Evolutionary conservation across 1,140 invertebrate species (phyloP), one percentile per base, ranked within the genome.

Genomic region (Campoletis sonorensis): DNA sequence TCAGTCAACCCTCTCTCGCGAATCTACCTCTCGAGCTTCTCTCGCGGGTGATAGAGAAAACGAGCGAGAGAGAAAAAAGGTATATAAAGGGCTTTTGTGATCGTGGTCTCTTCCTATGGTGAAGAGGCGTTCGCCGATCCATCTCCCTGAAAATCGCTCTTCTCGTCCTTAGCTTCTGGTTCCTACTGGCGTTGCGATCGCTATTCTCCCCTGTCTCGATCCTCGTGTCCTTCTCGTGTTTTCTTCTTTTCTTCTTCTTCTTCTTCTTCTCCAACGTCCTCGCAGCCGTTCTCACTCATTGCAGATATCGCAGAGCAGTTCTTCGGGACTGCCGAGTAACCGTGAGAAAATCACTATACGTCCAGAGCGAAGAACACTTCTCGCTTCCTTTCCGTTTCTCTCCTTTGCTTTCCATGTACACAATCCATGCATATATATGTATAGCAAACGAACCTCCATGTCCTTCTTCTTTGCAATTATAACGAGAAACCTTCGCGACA

Each of bases 1-100:
- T 89, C 88, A 89, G 88, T 89, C 88, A 89, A 88, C 87, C 87
- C 87, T 86, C 83, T 86, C 83, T 40, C 76, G 58, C 76, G 76
- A 61, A 45, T 30, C 18, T 40, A 37, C 76, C 58, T 67, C 40
- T 51, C 27, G 5, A 37, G 33, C 73, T 18, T 23, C 30, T 70
- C 4, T 70, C 27, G 71, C 64, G 72, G 33, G 82, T 78, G 76
- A 21, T 40, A 18, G 54, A 61, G 51, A n/a, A 75, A n/a, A 3
- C 40, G 23, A 75, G 72, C 16, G 71, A 27, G 61, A 26, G 23
- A 64, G 67, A 70, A 15, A 27, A 4, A 33, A 13, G 30, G 30
- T 33, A 33, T 70, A 70, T 3, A 70, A n/a, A 70, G 67, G 67
- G 67, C 67, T 70, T 70, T 70, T 70, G 27, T 70, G 67, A 27